These are phyloP conservation scores for Pteruthius melanotis DNA, from an alignment of 2,113 vertebrate species.

Conservation along the genomic window DNA sequence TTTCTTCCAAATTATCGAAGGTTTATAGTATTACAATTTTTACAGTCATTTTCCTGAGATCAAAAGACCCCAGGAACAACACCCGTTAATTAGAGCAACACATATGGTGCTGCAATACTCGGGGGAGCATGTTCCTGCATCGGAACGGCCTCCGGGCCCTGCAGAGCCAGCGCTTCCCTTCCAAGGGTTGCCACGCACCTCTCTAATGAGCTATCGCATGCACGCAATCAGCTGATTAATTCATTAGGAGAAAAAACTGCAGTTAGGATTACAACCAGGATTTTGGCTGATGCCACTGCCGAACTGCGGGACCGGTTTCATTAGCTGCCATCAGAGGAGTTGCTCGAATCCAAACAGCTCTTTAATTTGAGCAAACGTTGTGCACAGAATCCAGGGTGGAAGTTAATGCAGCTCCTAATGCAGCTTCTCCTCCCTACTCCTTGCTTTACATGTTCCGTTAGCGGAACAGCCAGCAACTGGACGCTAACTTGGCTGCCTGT, in stretches of 20 bases:
- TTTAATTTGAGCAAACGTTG: not conserved
- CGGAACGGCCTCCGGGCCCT: not conserved
- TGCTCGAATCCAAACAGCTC: not conserved
- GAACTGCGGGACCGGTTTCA: not conserved
- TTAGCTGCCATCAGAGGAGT: not conserved
- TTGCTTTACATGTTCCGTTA: not conserved
- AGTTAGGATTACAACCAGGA: not conserved
- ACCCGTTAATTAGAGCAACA: conserved; percentile 30
- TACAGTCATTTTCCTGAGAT: conserved; percentile 25
- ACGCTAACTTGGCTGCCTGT: not conserved
- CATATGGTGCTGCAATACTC: not conserved
- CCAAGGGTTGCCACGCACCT: not conserved
- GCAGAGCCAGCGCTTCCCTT: not conserved
- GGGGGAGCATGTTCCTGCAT: not conserved
- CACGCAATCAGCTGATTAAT: conserved; percentile 27
- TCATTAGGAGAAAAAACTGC: not conserved
- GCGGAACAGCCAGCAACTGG: not conserved
- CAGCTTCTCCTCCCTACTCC: not conserved
- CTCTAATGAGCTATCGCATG: not conserved
- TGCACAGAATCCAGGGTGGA: not conserved
- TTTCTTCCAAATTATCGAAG: not conserved
- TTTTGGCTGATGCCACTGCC: not conserved
- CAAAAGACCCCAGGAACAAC: conserved; percentile 11
- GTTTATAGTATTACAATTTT: not conserved
- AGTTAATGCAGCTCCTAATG: not conserved